Percentiles rank a stretch among this genome's conserved stretches.
Conservation (phyloP, 2,888 invertebrate genomes). For the Apocheima hispidaria region DNA sequence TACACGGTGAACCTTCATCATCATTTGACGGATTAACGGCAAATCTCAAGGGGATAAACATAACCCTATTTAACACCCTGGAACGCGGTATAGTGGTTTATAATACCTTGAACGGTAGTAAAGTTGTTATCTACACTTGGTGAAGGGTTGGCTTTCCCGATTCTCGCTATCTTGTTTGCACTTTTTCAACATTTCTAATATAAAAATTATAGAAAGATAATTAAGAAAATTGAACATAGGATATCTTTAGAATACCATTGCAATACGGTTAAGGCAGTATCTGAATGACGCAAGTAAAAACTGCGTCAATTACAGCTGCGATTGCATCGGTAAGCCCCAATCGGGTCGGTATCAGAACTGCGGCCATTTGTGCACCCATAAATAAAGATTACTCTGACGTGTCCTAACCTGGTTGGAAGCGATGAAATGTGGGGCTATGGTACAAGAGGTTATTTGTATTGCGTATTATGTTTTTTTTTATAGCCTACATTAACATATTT, state of each 20-base stretch:
- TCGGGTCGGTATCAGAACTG: conserved; percentile 26
- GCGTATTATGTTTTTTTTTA: too few relatives aligned
- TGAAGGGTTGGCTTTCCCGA: not conserved
- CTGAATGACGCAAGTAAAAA: conserved; percentile 3
- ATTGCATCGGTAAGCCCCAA: conserved; percentile 33
- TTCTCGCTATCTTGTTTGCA: too few relatives aligned
- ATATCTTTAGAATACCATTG: not conserved
- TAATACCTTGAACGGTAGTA: not conserved
- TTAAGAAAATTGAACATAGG: too few relatives aligned
- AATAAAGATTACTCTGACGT: conserved; percentile 44
- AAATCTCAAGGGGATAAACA: conserved; percentile 6
- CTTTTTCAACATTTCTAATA: too few relatives aligned
- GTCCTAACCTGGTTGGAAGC: conserved; percentile 40
- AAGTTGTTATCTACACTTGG: not conserved
- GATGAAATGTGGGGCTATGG: conserved; percentile 27
- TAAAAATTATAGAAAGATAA: too few relatives aligned
- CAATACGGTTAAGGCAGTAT: not conserved
- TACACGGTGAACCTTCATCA: conserved; percentile 7
- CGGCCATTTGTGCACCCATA: conserved; percentile 30
- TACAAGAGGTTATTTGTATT: conserved; percentile 13
- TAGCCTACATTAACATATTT: not conserved
- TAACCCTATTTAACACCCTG: not conserved
- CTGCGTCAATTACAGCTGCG: conserved; percentile 15
- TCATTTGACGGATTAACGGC: conserved; percentile 19
- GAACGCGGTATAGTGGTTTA: not conserved